Evolutionary conservation across 2,797 vertebrate species (phyloP).

Genomic region (Melanogrammus aeglefinus): DNA sequence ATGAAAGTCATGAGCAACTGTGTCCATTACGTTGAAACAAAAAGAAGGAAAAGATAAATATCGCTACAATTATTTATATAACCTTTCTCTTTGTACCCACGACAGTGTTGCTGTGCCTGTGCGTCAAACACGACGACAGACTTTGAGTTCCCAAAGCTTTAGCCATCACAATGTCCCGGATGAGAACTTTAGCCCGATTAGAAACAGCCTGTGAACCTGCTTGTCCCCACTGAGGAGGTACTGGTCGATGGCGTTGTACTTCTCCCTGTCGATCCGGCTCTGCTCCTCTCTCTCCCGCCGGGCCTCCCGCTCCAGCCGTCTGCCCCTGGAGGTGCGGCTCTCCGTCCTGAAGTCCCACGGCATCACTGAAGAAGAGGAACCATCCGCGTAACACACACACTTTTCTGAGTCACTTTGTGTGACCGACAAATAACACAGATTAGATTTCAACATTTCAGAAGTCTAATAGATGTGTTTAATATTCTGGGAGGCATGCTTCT

Average conservation of each 20-base stretch:
- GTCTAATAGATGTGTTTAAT: too few species aligned
- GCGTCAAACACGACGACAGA: not conserved
- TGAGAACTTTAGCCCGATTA: not conserved
- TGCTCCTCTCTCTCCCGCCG: conserved; percentile 48
- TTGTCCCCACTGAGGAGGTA: conserved; percentile 69
- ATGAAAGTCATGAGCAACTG: too few species aligned
- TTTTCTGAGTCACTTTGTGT: too few species aligned
- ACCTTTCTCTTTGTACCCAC: too few species aligned
- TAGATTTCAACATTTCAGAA: not conserved
- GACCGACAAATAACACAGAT: too few species aligned
- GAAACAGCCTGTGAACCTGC: conserved; percentile 43
- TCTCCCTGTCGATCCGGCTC: conserved; percentile 52
- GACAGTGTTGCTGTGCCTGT: too few species aligned
- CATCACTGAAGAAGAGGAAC: conserved; percentile 18
- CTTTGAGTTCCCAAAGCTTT: not conserved
- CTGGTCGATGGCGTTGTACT: conserved; percentile 61
- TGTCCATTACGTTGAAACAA: not conserved
- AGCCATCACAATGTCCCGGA: too few species aligned
- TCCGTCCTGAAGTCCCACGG: conserved; percentile 53
- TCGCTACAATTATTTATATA: too few species aligned
- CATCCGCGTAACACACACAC: too few species aligned
- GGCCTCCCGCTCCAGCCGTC: conserved; percentile 46
- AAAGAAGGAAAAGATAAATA: not conserved
- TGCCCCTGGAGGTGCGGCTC: conserved; percentile 57
- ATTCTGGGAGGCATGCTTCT: too few species aligned